Conservation (phyloP, 2,888 invertebrate genomes). For the Cerastis leucographa region DNA sequence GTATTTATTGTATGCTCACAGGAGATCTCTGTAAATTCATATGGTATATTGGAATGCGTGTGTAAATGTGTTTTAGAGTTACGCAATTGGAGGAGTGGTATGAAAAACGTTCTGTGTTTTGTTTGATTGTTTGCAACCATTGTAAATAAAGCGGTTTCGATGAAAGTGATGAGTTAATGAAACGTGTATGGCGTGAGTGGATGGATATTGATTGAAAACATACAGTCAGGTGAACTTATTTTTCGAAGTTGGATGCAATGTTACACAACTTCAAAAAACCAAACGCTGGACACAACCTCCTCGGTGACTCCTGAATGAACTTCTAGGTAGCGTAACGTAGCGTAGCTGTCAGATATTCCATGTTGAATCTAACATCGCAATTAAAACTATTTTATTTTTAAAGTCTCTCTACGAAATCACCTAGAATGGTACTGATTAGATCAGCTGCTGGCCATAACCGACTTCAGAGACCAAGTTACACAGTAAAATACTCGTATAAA, state of each 20-base stretch:
- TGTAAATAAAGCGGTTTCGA: constrained; percentile 23
- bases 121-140: constrained; percentile 30
- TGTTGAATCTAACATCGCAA: background rate
- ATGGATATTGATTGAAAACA: constrained; percentile 23
- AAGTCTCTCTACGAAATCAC: background rate
- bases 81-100: constrained; percentile 61
- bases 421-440: background rate
- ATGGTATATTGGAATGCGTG: constrained; percentile 65
- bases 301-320: too few species aligned
- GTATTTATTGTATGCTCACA: constrained; percentile 79
- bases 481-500: background rate
- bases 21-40: constrained; percentile 74
- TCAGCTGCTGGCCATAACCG: background rate
- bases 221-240: background rate
- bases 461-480: background rate
- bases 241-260: background rate
- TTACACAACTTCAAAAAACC: background rate
- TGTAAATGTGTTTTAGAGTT: constrained; percentile 57
- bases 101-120: constrained; percentile 67
- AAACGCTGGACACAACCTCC: too few species aligned
- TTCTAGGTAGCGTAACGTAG: background rate
- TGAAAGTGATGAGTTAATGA: constrained; percentile 22
- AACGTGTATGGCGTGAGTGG: constrained; percentile 3
- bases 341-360: background rate
- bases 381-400: background rate